phyloP scores from a whole-genome alignment of 2,888 invertebrate species.

The Embidobia sp. region DNA sequence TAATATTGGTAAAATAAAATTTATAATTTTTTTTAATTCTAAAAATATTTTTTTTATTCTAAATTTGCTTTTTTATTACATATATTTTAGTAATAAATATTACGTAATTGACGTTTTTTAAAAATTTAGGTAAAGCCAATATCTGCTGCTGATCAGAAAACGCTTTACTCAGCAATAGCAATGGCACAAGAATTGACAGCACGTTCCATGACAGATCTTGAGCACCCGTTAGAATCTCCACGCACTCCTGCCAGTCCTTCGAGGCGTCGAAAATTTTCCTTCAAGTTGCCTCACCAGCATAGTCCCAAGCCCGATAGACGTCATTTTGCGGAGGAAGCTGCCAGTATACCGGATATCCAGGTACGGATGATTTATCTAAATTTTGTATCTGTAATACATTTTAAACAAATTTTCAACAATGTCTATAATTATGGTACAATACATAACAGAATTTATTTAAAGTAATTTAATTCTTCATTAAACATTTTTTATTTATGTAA shows the following conservation, averaged over 20 bases:
- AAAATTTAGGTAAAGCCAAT: constrained; percentile 90
- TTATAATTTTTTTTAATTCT: no score
- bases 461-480: no score
- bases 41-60: constrained; percentile 25
- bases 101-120: no score
- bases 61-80: no score
- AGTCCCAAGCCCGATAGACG: constrained; percentile 88
- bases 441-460: no score
- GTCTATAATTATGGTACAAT: no score
- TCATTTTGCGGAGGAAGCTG: constrained; percentile 95
- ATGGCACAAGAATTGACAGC: constrained; percentile 95
- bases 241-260: constrained; percentile 82
- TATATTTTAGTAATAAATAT: no score
- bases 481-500: no score
- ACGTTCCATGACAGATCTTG: constrained; percentile 80
- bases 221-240: constrained; percentile 80
- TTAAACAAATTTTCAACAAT: no score
- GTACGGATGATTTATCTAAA: no score
- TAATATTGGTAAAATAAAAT: no score
- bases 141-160: constrained; percentile 95
- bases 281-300: constrained; percentile 86
- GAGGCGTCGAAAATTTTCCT: constrained; percentile 90
- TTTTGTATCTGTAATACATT: no score
- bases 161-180: constrained; percentile 95
- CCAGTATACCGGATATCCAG: constrained; percentile 93